Percentiles rank a stretch among this genome's conserved stretches.
Evolutionary conservation across 2,888 invertebrate species (phyloP).

Genomic region (Dynastes maya): DNA sequence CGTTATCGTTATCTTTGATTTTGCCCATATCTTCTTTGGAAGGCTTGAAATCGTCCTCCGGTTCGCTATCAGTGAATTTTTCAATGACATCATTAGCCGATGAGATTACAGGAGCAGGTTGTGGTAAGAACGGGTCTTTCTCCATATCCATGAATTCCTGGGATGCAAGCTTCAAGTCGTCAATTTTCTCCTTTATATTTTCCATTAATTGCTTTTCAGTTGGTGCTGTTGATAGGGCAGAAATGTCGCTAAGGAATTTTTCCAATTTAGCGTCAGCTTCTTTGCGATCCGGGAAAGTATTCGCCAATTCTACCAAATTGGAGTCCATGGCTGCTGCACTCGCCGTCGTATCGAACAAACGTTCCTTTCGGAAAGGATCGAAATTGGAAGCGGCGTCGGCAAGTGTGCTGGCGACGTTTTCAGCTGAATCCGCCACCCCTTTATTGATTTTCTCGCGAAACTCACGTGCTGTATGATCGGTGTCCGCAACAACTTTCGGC

Average conservation of each 20-base stretch:
- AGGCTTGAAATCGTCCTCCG: conserved; percentile 70
- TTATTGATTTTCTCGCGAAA: conserved; percentile 67
- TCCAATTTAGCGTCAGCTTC: conserved; percentile 65
- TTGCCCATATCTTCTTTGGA: conserved; percentile 58
- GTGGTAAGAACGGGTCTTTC: conserved; percentile 57
- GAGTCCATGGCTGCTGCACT: conserved; percentile 63
- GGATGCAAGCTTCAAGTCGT: conserved; percentile 60
- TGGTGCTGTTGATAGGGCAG: conserved; percentile 48
- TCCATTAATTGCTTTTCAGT: conserved; percentile 57
- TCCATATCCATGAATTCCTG: conserved; percentile 67
- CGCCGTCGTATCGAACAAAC: conserved; percentile 52
- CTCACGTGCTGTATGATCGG: conserved; percentile 60
- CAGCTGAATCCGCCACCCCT: conserved; percentile 66
- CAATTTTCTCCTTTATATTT: conserved; percentile 56
- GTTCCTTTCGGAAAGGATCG: conserved; percentile 52
- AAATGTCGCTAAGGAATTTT: conserved; percentile 63
- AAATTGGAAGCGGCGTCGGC: conserved; percentile 58
- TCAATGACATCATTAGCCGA: conserved; percentile 69
- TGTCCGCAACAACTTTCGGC: conserved; percentile 57
- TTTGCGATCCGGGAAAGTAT: conserved; percentile 65
- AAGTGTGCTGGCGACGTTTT: conserved; percentile 60
- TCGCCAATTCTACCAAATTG: conserved; percentile 66
- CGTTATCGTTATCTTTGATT: conserved; percentile 46
- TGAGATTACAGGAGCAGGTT: conserved; percentile 2
- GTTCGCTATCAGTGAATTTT: conserved; percentile 76